Percentiles rank a stretch among this genome's conserved stretches.
Conservation (phyloP, 2,113 vertebrate species). For the Vulpes ferrilata region DNA sequence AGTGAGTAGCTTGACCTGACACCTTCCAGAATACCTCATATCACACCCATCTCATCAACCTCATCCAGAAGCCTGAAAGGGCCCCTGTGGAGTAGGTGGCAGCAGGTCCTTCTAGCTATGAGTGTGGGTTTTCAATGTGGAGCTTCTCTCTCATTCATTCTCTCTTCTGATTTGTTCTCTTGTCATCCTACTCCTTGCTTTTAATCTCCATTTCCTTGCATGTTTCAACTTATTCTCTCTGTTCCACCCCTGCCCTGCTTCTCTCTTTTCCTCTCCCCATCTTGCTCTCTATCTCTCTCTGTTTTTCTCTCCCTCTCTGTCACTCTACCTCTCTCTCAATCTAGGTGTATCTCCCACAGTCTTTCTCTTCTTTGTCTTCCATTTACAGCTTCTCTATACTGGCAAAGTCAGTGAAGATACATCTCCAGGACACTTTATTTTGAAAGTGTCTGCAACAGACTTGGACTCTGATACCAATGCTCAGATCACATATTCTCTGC, state of each 20-base stretch:
- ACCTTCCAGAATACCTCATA: background rate
- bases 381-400: slow-evolving; percentile 91
- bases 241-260: background rate
- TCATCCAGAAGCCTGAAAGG: background rate
- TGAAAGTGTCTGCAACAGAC: slow-evolving; percentile 94
- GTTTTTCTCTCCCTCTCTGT: background rate
- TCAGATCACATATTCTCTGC: slow-evolving; percentile 94
- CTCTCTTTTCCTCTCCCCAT: background rate
- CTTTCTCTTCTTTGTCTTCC: background rate
- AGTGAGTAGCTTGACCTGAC: background rate
- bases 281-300: background rate
- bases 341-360: background rate
- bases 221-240: background rate
- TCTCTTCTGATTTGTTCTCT: background rate
- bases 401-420: slow-evolving; percentile 94
- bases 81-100: background rate
- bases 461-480: slow-evolving; percentile 93
- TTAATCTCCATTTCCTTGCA: background rate
- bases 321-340: background rate
- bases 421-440: slow-evolving; percentile 88
- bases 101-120: background rate
- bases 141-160: background rate
- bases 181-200: background rate
- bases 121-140: background rate
- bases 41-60: background rate